A percentile compares a stretch with the other conserved stretches of the same genome.
phyloP scores from a whole-genome alignment of 2,888 invertebrate species.

The Zelleria hepariella region DNA sequence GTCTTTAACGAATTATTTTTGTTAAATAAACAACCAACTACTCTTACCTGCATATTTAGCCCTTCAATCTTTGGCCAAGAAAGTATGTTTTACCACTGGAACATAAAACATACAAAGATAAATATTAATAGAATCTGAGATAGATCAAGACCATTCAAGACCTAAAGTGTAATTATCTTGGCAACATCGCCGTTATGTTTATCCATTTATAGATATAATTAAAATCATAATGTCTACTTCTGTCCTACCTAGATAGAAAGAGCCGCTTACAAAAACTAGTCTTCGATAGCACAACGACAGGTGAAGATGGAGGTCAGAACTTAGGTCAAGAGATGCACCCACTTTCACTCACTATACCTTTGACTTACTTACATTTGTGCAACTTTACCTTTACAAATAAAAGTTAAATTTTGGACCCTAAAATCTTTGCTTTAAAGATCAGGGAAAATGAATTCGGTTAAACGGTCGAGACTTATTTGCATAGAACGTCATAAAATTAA shows the following conservation, averaged over 20 bases:
- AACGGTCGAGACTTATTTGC: background rate
- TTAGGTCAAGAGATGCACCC: slow-evolving; percentile 50
- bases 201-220: too few species aligned
- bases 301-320: slow-evolving; percentile 57
- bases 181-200: too few species aligned
- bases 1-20: background rate
- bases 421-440: background rate
- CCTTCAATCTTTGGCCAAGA: background rate
- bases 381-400: background rate
- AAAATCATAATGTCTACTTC: too few species aligned
- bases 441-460: background rate
- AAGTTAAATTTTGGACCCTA: background rate
- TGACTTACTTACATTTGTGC: too few species aligned
- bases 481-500: background rate
- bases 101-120: too few species aligned
- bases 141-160: too few species aligned
- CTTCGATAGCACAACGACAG: slow-evolving; percentile 35
- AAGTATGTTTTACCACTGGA: too few species aligned
- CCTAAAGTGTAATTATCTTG: too few species aligned
- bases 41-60: background rate
- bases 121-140: too few species aligned
- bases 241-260: background rate
- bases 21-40: background rate
- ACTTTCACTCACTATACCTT: slow-evolving; percentile 42
- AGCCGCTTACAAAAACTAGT: slow-evolving; percentile 4